phyloP scores from a whole-genome alignment of 2,888 invertebrate genomes.

The Deilephila porcellus region DNA sequence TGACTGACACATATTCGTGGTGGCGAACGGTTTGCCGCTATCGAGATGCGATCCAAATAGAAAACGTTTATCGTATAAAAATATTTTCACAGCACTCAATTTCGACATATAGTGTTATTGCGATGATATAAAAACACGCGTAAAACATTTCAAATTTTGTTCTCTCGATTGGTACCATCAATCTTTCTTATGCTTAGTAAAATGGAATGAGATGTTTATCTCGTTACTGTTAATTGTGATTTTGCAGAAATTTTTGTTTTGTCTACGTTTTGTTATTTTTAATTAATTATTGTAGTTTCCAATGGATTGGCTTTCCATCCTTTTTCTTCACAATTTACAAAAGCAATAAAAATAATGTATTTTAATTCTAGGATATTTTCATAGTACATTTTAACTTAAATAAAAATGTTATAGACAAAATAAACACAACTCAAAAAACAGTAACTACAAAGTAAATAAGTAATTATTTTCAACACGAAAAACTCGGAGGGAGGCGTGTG shows the following conservation, averaged over 20 bases:
- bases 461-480: too few species aligned
- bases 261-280: too few species aligned
- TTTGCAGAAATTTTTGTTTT: not conserved
- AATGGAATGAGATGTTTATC: not conserved
- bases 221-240: not conserved
- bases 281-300: not conserved
- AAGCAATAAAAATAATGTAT: too few species aligned
- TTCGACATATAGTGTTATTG: slow-evolving; percentile 13
- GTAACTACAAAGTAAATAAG: too few species aligned
- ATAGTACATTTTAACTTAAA: too few species aligned
- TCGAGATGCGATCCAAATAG: slow-evolving; percentile 11
- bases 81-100: slow-evolving; percentile 24
- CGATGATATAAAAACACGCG: slow-evolving; percentile 42
- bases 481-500: too few species aligned
- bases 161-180: slow-evolving; percentile 53
- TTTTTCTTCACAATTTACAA: too few species aligned
- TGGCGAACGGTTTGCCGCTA: not conserved
- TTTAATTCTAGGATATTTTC: too few species aligned
- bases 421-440: too few species aligned
- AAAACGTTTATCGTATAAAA: slow-evolving; percentile 6
- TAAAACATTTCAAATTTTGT: slow-evolving; percentile 48
- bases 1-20: slow-evolving; percentile 25
- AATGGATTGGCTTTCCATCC: too few species aligned
- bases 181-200: slow-evolving; percentile 47
- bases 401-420: too few species aligned